Base-by-base conservation (phyloP, 2,888 invertebrate genomes). In the Epirrita christyi region DNA sequence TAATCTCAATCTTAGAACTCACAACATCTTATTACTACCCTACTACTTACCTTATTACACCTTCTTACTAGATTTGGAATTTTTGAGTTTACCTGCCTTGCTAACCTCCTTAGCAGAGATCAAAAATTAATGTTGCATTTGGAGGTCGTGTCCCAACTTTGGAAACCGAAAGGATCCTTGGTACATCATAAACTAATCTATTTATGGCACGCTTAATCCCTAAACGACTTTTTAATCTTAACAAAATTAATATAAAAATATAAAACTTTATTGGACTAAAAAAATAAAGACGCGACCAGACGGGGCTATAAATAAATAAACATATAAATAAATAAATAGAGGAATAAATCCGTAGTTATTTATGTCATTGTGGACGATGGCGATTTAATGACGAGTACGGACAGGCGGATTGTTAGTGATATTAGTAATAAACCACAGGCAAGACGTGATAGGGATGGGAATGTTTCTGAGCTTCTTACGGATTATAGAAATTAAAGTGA, bases 261-360 rank as follows among this genome's bases (percentile, higher is more conserved):
- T 66, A 64, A 68, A 66, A 66, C 58, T 67, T 68, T 68, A 65
- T 65, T 67, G 60, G 34, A 57, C 52, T 61, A 64, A 69, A 68
- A 68, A 61, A 66, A 62, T 64, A 64, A 67, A 63, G 64, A 53
- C 52, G 51, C 62, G 62, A 62, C 59, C 66, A 60, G 59, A 54
- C 60, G 55, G 53, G 49, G 63, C 56, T 80, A 78, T 78, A 78
- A 78, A 75, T 78, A 68, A 67, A 69, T 67, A 67, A 75, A 80
- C 79, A 81, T 78, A 80, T 81, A 82, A 80, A 83, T 78, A 79
- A 76, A 81, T 80, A 81, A 80, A 83, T 81, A 79, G 73, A 73
- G 70, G 66, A 74, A 81, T 83, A 85, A 85, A 84, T 81, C 80
- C 77, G 61, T 72, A 71, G 78, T 84, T 81, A 85, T 86, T 86